phyloP scores from a whole-genome alignment of 1,140 invertebrate species.

The Nasonia vitripennis region DNA sequence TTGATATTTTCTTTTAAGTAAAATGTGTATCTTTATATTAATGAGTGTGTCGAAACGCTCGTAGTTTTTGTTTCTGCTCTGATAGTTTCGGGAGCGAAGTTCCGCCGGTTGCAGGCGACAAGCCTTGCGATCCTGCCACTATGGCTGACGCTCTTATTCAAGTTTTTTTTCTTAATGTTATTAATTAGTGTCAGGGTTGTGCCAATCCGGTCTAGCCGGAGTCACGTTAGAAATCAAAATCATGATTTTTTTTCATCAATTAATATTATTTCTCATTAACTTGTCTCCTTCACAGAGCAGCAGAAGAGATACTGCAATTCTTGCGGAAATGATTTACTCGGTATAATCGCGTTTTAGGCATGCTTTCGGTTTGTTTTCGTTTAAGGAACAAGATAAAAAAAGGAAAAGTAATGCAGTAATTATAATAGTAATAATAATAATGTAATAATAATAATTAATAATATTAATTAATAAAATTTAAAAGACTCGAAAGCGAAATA shows the following conservation, averaged over 20 bases:
- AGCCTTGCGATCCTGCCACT: constrained; percentile 62
- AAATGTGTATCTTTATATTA: constrained; percentile 54
- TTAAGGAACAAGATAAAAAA: constrained; percentile 36
- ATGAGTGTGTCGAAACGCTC: constrained; percentile 58
- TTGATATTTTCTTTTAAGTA: constrained; percentile 59
- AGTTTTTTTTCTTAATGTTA: constrained; percentile 20
- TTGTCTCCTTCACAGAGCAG: constrained; percentile 31
- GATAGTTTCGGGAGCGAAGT: constrained; percentile 61
- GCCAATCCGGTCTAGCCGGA: constrained; percentile 37
- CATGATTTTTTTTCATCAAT: constrained; percentile 45
- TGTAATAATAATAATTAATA: constrained; percentile 32
- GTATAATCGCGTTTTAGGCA: constrained; percentile 40
- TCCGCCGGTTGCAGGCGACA: constrained; percentile 65
- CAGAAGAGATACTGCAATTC: constrained; percentile 32
- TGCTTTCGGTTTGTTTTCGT: constrained; percentile 11
- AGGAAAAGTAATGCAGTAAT: constrained; percentile 23
- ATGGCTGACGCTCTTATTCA: constrained; percentile 47
- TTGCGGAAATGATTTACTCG: constrained; percentile 28
- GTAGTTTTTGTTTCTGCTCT: constrained; percentile 54
- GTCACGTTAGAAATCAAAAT: constrained; percentile 52
- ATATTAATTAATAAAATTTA: constrained; percentile 41
- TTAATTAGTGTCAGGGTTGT: constrained; percentile 42
- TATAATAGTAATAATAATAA: constrained; percentile 32
- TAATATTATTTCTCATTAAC: constrained; percentile 11
- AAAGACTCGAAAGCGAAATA: constrained; percentile 46